Base-by-base conservation (phyloP, 2,888 invertebrate species). In the Encarsia formosa region DNA sequence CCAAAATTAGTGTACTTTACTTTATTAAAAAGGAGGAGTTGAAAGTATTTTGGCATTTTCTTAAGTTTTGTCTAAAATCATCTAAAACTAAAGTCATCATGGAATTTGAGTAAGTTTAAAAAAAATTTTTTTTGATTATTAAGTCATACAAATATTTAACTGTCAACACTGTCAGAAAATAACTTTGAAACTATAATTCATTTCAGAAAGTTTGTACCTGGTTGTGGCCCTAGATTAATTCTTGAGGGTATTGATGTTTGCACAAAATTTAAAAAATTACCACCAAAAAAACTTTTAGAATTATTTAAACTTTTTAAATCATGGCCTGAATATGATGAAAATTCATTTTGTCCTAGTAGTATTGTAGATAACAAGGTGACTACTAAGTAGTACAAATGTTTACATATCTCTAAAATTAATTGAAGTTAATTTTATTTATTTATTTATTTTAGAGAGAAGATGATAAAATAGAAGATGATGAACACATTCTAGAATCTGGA, bases 201-300 rank as follows among this genome's bases (percentile, higher is more conserved):
- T 67, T 67, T 26, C 54, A 84, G 83, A 61, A 83, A 82, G 68
- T 86, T 85, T 83, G 78, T 87, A 55, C 88, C 89, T 1, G 84
- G 83, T 1, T 86, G 86, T 70, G 89, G 89, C 0, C 77, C 82
- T 3, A 78, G 79, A 67, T 71, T 87, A 1, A 85, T 87, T 44
- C 59, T 70, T 24, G 43, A 24, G 5, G 79, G 84, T 57, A 81
- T 85, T 61, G 82, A 80, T 50, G 86, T 89, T 60, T 88, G 81
- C 65, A 88, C 87, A 0, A 78, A 82, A 68, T 88, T 87, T 67
- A 82, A 84, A 0, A 84, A 88, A 62, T 74, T 90, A 6, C 79
- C 69, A 39, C 81, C 87, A 0, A 64, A 69, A 39, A 80, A 88
- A 69, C 78, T 86, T 63, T 64, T 87, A 13, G 77, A 81, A 9